These are phyloP conservation scores for Tenebrosternarchus preto DNA, from an alignment of 2,113 vertebrate genomes.

Conservation along the genomic window DNA sequence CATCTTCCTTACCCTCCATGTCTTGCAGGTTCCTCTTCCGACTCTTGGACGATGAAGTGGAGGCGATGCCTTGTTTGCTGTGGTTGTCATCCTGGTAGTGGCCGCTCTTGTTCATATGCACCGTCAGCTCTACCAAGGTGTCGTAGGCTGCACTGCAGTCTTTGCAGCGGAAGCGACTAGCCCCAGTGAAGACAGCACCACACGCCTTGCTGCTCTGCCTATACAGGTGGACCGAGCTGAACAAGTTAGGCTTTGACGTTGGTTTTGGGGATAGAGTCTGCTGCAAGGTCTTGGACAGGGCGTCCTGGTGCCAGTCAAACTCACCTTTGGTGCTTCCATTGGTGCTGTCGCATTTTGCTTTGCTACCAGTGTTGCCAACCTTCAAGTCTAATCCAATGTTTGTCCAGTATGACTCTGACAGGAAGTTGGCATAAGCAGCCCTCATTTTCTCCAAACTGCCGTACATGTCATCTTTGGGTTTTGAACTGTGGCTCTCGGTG, in stretches of 20 bases:
- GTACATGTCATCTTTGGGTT: slow-evolving; percentile 81
- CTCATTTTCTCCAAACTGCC: slow-evolving; percentile 97
- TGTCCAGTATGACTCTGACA: slow-evolving; percentile 98
- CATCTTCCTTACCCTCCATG: slow-evolving; percentile 93
- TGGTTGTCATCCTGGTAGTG: slow-evolving; percentile 99
- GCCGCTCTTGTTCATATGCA: slow-evolving; percentile 97
- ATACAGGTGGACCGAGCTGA: slow-evolving; percentile 95
- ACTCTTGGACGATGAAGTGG: slow-evolving; percentile 88
- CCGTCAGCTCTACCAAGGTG: slow-evolving; percentile 92
- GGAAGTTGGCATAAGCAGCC: slow-evolving; percentile 94
- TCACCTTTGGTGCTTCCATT: slow-evolving; percentile 86
- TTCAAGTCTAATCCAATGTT: slow-evolving; percentile 92
- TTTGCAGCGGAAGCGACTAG: slow-evolving; percentile 93
- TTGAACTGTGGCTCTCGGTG: slow-evolving; percentile 71
- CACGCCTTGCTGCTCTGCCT: slow-evolving; percentile 89
- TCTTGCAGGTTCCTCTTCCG: slow-evolving; percentile 93
- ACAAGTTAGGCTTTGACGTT: slow-evolving; percentile 89
- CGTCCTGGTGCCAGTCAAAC: slow-evolving; percentile 98
- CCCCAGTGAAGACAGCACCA: slow-evolving; percentile 89
- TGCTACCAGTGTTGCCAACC: slow-evolving; percentile 80
- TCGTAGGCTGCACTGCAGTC: slow-evolving; percentile 97
- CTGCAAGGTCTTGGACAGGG: slow-evolving; percentile 91
- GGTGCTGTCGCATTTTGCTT: slow-evolving; percentile 87
- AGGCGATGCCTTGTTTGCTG: slow-evolving; percentile 85
- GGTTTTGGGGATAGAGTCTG: slow-evolving; percentile 87